phyloP scores from a whole-genome alignment of 37 sponge, comb jelly and placozoan genomes.

The Lycopodina hypogea region DNA sequence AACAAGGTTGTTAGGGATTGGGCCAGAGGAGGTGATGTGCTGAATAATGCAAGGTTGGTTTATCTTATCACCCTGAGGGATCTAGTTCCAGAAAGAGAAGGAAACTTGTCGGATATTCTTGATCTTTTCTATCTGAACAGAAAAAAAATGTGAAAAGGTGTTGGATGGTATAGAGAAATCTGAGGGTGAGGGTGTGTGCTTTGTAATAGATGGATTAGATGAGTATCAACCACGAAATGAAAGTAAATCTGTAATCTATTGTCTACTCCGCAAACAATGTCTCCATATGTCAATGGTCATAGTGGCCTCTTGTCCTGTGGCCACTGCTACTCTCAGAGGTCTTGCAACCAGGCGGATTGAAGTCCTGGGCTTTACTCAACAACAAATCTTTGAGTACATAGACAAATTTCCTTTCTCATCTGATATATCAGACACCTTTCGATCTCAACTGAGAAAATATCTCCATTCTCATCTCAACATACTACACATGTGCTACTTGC shows the following conservation, averaged over 20 bases:
- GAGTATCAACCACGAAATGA: conserved; percentile 14
- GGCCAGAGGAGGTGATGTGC: no score
- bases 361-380: conserved; percentile 23
- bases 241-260: not conserved
- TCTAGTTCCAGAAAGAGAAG: not conserved
- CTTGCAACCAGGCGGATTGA: not conserved
- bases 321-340: not conserved
- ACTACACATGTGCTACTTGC: conserved; percentile 36
- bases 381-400: conserved; percentile 16
- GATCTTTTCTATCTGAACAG: not conserved
- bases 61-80: not conserved
- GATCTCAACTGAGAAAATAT: not conserved
- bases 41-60: not conserved
- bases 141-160: not conserved
- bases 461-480: conserved; percentile 8
- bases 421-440: no score
- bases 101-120: not conserved
- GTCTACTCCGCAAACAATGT: not conserved
- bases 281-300: conserved; percentile 6
- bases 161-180: not conserved
- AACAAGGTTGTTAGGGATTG: no score
- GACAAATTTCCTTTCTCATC: not conserved
- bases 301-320: conserved; percentile 27
- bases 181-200: conserved; percentile 26
- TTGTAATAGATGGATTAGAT: conserved; percentile 56